phyloP scores from a whole-genome alignment of 2,888 invertebrate genomes.

The Sinodicranocentrus sp. region DNA sequence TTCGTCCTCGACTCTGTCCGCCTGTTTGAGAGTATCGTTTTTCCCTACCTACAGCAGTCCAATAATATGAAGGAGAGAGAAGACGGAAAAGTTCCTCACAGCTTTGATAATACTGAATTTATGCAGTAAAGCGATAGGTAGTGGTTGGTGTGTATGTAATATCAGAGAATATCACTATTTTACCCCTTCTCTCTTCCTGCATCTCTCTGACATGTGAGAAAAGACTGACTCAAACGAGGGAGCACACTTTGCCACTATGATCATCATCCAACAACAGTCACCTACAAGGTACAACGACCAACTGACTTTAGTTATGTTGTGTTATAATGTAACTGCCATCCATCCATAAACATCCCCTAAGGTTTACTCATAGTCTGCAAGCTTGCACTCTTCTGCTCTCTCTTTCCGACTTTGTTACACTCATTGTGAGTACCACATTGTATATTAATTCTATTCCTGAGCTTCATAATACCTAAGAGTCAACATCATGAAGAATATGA shows the following conservation, averaged over 20 bases:
- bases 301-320: conserved; percentile 27
- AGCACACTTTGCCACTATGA: too few relatives aligned
- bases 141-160: neutral
- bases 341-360: conserved; percentile 27
- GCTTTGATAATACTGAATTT: conserved; percentile 49
- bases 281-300: conserved; percentile 12
- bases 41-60: conserved; percentile 28
- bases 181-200: conserved; percentile 8
- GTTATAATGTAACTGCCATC: conserved; percentile 41
- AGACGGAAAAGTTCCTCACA: conserved; percentile 51
- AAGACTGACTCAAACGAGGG: neutral
- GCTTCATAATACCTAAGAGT: conserved; percentile 23
- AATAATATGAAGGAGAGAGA: conserved; percentile 19
- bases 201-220: conserved; percentile 8
- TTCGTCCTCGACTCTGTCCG: conserved; percentile 58
- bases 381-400: neutral
- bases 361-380: neutral
- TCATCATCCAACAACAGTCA: neutral
- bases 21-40: conserved; percentile 49
- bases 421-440: conserved; percentile 6
- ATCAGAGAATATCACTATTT: conserved; percentile 8
- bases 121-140: conserved; percentile 6
- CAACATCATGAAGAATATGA: conserved; percentile 18
- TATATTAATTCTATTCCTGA: conserved; percentile 6
- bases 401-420: conserved; percentile 19